Conservation (phyloP, 2,113 vertebrate species). For the Python bivittatus region DNA sequence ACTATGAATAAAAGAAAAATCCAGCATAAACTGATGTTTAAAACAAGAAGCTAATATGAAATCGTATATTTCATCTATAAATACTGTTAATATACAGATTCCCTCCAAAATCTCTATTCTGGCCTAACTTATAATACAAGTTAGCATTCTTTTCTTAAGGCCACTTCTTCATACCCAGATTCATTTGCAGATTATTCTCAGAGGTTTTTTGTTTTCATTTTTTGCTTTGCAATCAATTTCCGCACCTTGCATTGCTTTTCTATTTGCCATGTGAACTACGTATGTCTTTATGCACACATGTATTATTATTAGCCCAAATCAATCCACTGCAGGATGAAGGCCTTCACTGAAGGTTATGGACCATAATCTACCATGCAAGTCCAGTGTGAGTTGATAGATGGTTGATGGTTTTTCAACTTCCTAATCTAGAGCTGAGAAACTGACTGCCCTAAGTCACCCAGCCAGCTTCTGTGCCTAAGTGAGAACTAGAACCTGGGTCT, state of each 20-base stretch:
- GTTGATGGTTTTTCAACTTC: no score
- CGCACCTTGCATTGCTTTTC: background rate
- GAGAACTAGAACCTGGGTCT: no score
- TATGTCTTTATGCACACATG: background rate
- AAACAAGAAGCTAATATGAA: background rate
- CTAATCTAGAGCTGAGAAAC: no score
- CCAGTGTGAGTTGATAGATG: no score
- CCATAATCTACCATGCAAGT: no score
- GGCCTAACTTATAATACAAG: background rate
- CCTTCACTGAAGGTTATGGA: no score
- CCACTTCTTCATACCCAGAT: background rate
- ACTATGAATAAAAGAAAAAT: slow-evolving; percentile 71
- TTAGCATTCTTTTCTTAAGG: background rate
- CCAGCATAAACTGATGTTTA: slow-evolving; percentile 12
- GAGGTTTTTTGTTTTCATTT: background rate
- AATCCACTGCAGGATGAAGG: no score
- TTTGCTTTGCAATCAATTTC: background rate
- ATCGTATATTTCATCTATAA: background rate
- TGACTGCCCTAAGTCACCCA: no score
- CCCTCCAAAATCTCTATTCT: background rate
- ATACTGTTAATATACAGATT: background rate
- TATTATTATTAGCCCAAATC: no score
- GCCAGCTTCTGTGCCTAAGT: no score
- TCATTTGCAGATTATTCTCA: background rate
- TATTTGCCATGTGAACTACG: background rate